Evolutionary conservation across 2,797 vertebrate species (phyloP).

Genomic region (Microchirus variegatus): DNA sequence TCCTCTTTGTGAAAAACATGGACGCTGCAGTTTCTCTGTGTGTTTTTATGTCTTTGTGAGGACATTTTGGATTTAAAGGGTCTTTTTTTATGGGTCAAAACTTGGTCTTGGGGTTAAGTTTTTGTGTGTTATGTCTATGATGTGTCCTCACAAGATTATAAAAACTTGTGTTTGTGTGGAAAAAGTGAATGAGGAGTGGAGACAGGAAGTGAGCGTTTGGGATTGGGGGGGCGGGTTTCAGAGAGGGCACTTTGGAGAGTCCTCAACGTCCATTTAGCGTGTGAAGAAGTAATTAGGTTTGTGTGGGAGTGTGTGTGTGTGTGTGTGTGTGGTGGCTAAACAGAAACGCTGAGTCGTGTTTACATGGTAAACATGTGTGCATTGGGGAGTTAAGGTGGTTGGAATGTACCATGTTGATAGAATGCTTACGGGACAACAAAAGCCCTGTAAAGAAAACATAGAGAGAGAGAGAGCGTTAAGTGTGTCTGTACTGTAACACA

Average conservation of each 20-base stretch:
- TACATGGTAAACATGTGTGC: constrained; percentile 69
- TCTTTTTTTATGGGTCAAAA: no score
- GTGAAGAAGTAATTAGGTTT: constrained; percentile 70
- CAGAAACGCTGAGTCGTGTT: constrained; percentile 68
- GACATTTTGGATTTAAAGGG: neutral
- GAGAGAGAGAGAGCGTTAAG: constrained; percentile 34
- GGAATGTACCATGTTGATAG: constrained; percentile 76
- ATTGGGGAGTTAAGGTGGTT: constrained; percentile 62
- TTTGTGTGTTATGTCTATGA: no score
- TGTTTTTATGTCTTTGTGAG: constrained; percentile 5
- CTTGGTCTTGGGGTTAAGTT: no score
- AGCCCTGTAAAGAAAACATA: constrained; percentile 46
- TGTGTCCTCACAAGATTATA: neutral
- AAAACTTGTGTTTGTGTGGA: constrained; percentile 4
- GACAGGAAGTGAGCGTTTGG: constrained; percentile 64
- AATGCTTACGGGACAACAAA: constrained; percentile 73
- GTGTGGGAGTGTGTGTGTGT: constrained; percentile 47
- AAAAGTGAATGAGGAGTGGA: constrained; percentile 18
- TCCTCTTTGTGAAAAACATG: neutral
- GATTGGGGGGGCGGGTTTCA: constrained; percentile 51
- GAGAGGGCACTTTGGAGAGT: constrained; percentile 62
- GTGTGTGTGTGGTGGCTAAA: constrained; percentile 72
- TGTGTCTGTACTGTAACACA: constrained; percentile 2
- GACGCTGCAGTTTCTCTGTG: constrained; percentile 6
- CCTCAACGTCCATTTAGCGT: constrained; percentile 56